Evolutionary conservation across 2,113 vertebrate genomes (phyloP).

Genomic region (Lipophrys pholis): DNA sequence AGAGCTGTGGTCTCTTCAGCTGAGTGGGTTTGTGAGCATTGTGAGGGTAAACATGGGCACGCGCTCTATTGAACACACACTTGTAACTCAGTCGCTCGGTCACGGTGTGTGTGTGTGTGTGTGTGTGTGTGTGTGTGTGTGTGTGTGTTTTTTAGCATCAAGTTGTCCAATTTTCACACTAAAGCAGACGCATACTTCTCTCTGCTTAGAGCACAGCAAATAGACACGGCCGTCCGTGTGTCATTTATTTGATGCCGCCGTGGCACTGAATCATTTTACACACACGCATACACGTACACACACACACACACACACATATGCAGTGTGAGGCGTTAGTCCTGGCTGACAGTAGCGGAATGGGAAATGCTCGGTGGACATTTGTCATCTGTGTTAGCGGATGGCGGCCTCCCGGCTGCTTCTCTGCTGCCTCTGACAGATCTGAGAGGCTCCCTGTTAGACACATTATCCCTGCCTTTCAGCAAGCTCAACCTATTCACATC

Average conservation of each 20-base stretch:
- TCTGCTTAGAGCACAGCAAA: conserved; percentile 64
- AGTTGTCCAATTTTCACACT: conserved; percentile 52
- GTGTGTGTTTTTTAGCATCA: conserved; percentile 3
- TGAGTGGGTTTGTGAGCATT: conserved; percentile 53
- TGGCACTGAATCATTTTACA: conserved; percentile 45
- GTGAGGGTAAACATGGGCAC: conserved; percentile 55
- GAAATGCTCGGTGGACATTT: conserved; percentile 73
- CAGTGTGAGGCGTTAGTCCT: conserved; percentile 58
- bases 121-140: too few species aligned
- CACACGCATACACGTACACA: conserved; percentile 42
- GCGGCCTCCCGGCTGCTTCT: conserved; percentile 66
- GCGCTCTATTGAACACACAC: conserved; percentile 36
- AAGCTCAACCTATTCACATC: conserved; percentile 50
- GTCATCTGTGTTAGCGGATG: conserved; percentile 70
- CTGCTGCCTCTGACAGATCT: conserved; percentile 73
- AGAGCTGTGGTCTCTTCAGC: conserved; percentile 46
- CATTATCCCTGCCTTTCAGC: conserved; percentile 69
- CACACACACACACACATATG: conserved; percentile 43
- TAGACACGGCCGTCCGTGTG: conserved; percentile 61
- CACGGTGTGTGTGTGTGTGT: conserved; percentile 18
- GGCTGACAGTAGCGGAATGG: conserved; percentile 70
- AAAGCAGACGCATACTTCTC: conserved; percentile 40
- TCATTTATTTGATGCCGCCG: conserved; percentile 64
- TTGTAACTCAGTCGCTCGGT: conserved; percentile 19
- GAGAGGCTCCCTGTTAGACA: conserved; percentile 66